Evolutionary conservation across 2,888 invertebrate genomes (phyloP).

Genomic region (Tipula vernalis): DNA sequence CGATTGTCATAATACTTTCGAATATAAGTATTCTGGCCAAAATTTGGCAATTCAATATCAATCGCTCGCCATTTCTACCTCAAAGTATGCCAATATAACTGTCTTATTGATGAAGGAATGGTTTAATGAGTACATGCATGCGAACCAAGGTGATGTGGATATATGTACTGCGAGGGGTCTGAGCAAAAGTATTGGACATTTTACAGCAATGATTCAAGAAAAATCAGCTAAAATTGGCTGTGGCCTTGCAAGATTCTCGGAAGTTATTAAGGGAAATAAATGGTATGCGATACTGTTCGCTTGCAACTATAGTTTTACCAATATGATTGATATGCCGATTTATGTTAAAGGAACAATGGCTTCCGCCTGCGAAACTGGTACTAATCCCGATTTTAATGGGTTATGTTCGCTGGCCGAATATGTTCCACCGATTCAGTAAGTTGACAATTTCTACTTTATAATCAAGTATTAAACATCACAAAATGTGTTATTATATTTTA

Average conservation of each 20-base stretch:
- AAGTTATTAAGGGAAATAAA: not conserved
- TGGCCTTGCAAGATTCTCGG: not conserved
- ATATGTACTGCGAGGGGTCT: not conserved
- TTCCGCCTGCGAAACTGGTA: not conserved
- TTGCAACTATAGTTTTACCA: not conserved
- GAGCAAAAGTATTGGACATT: not conserved
- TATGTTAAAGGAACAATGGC: not conserved
- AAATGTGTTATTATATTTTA: no score
- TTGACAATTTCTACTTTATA: no score
- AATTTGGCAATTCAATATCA: not conserved
- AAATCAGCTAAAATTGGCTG: not conserved
- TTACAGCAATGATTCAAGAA: not conserved
- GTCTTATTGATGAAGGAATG: not conserved
- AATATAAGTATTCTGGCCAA: not conserved
- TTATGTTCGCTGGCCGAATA: not conserved
- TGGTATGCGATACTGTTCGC: not conserved
- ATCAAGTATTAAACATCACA: no score
- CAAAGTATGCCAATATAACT: not conserved
- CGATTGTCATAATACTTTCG: not conserved
- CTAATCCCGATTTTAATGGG: not conserved
- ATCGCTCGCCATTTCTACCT: not conserved
- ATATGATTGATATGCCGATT: not conserved
- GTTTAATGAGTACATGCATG: not conserved
- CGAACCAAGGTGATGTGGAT: not conserved
- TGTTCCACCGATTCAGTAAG: no score